Percentiles rank a stretch among this genome's conserved stretches.
These are phyloP conservation scores for Myopa testacea DNA, from an alignment of 2,888 invertebrate species.

Conservation along the genomic window DNA sequence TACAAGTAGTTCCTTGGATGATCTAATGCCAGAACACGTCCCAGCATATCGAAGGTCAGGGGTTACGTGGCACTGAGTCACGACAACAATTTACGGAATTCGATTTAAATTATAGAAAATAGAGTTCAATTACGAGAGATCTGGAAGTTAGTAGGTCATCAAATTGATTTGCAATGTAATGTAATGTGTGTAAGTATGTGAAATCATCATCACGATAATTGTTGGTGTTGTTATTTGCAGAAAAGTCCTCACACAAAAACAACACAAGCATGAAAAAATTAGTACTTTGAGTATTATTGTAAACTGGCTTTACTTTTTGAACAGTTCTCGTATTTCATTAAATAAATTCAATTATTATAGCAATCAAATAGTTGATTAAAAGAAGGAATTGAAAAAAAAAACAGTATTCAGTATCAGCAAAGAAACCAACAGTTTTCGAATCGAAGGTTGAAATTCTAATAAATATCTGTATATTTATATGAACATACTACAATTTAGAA, in stretches of 20 bases:
- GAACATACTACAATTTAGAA: too few relatives aligned
- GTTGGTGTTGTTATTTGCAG: not conserved
- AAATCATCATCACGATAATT: not conserved
- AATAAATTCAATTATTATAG: too few relatives aligned
- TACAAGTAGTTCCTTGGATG: not conserved
- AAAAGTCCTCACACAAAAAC: not conserved
- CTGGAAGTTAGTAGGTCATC: not conserved
- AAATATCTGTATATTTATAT: too few relatives aligned
- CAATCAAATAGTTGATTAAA: too few relatives aligned
- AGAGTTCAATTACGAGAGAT: not conserved
- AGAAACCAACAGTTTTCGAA: too few relatives aligned
- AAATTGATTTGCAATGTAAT: not conserved
- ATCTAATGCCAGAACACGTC: not conserved
- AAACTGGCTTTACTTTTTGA: too few relatives aligned
- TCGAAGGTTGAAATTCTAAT: too few relatives aligned
- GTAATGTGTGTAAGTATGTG: not conserved
- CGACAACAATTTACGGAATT: not conserved
- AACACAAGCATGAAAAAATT: too few relatives aligned
- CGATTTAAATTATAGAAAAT: not conserved
- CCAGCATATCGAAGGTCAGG: not conserved
- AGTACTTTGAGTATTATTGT: too few relatives aligned
- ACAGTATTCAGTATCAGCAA: too few relatives aligned
- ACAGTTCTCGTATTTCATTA: too few relatives aligned
- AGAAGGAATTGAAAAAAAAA: too few relatives aligned
- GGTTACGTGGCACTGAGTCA: conserved; percentile 20